Base-by-base conservation (phyloP, 2,888 invertebrate species). In the Galerucella pusilla region DNA sequence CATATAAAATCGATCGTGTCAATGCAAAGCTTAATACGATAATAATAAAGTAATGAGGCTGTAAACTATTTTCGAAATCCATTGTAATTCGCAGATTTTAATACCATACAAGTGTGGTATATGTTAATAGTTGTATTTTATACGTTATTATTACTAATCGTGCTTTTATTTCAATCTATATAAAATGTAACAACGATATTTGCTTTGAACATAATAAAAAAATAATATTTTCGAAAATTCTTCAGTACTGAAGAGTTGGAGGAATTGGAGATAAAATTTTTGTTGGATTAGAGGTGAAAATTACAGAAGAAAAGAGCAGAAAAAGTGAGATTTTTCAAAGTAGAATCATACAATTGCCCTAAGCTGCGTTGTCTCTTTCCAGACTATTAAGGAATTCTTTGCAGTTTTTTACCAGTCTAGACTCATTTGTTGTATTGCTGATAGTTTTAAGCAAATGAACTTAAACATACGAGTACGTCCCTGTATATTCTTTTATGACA, bases 1-100 rank as follows among this genome's bases (percentile, higher is more conserved):
- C 35, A 42, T 42, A 42, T 11, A 49, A 14, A 12, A 49, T 49
- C 14, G 14, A 49, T 49, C 12, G 14, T 49, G 14, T 49, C 14
- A 14, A 14, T 49, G 49, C 49, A 49, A 49, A 49, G 14, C 14
- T 14, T 49, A 49, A 49, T 14, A 49, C 14, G 5, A 49, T 49
- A 61, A 61, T 28, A 61, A 61, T 12, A 14, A 28, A 25, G 35
- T 61, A 61, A 61, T 61, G 61, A 61, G 61, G 12, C 28, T 12
- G 61, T 61, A 61, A 61, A 61, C 42, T 35, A 61, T 35, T 61
- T 42, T 61, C 35, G 25, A 28, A 61, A 11, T 6, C n/a, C n/a
- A 61, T 61, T 61, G 20, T 10, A 16, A 61, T 12, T 61, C 10
- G 28, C 61, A 35, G 14, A 49, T 49, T 28, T 28, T 61, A 59